Conservation (phyloP, 2,797 vertebrate species). For the Telmatherina bonti region DNA sequence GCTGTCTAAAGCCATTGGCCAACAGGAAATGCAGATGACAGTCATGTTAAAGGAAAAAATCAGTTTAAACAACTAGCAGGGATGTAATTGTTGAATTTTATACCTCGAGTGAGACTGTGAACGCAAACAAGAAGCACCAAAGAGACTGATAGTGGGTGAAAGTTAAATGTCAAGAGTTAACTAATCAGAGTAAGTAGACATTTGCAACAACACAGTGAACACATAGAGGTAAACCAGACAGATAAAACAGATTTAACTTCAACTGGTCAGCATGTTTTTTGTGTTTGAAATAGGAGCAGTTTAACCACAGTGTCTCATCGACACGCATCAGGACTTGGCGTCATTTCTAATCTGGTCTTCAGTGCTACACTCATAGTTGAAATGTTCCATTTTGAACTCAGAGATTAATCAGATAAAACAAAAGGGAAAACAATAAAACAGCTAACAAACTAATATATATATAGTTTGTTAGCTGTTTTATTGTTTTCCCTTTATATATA, state of each 20-base stretch:
- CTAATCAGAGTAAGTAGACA: background rate
- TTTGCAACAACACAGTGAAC: background rate
- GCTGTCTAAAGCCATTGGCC: background rate
- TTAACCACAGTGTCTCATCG: constrained; percentile 13
- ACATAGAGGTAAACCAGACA: constrained; percentile 14
- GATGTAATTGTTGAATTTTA: background rate
- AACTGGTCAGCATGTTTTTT: constrained; percentile 5
- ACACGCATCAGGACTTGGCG: background rate
- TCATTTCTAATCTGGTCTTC: constrained; percentile 8
- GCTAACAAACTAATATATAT: too few relatives aligned
- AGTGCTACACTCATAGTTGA: background rate
- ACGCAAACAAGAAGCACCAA: background rate
- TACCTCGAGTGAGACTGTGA: background rate
- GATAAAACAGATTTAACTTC: constrained; percentile 7
- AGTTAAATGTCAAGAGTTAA: background rate
- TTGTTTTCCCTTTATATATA: too few relatives aligned
- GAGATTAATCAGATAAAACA: background rate
- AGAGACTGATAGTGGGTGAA: background rate
- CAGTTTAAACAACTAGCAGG: background rate
- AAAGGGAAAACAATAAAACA: background rate
- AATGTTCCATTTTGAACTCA: background rate
- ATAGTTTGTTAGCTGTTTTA: too few relatives aligned
- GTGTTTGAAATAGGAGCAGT: constrained; percentile 4
- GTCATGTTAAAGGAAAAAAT: background rate
- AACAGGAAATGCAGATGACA: background rate